phyloP scores from a whole-genome alignment of 2,113 vertebrate genomes.

The human region DNA sequence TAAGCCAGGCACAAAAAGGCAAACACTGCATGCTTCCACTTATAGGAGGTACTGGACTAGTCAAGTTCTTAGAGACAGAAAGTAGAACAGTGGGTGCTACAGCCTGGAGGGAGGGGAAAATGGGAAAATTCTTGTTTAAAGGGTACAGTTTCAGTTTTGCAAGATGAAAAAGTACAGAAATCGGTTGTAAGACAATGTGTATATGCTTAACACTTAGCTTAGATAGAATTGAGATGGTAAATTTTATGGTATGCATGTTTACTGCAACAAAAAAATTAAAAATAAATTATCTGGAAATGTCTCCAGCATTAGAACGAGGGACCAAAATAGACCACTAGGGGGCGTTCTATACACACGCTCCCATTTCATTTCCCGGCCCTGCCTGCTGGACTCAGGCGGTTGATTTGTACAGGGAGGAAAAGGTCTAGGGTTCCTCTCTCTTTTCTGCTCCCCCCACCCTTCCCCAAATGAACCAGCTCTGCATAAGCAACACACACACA shows the following conservation, averaged over 20 bases:
- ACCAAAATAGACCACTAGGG: neutral
- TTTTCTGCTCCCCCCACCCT: fast-evolving
- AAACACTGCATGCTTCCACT: no score
- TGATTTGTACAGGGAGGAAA: neutral
- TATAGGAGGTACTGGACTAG: fast-evolving
- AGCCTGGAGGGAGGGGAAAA: neutral
- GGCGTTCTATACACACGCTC: neutral
- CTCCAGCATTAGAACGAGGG: no score
- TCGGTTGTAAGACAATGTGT: neutral
- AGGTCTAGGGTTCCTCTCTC: neutral
- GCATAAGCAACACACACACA: neutral
- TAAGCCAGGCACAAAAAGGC: neutral
- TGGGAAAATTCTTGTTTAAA: neutral
- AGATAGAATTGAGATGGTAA: neutral
- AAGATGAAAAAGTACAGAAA: neutral
- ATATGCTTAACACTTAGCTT: neutral
- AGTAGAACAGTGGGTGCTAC: neutral
- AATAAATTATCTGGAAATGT: neutral
- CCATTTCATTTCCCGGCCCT: neutral
- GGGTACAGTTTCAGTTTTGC: neutral
- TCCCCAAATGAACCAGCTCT: neutral
- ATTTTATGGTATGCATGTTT: neutral
- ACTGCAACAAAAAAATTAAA: neutral
- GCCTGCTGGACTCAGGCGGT: neutral
- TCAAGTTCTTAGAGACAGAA: neutral